These are phyloP conservation scores for Zele albiditarsus DNA, from an alignment of 2,888 invertebrate genomes.

Conservation along the genomic window DNA sequence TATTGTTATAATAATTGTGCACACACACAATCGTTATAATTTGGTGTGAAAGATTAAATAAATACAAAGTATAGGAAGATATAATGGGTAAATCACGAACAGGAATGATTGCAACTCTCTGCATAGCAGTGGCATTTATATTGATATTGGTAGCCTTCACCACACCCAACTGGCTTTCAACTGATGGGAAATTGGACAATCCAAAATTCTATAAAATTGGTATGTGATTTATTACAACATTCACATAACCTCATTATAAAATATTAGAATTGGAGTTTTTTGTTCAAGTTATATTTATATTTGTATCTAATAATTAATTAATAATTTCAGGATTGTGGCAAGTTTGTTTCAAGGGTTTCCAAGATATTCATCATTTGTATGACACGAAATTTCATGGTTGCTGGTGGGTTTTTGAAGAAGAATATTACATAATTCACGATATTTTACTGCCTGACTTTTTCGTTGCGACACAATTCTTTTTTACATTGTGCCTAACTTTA, in stretches of 20 bases:
- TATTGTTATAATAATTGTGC: neutral
- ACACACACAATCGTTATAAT: neutral
- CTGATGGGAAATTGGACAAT: slow-evolving; percentile 85
- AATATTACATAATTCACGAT: slow-evolving; percentile 95
- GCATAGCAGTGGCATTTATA: slow-evolving; percentile 87
- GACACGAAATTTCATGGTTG: slow-evolving; percentile 89
- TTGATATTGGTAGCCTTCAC: slow-evolving; percentile 91
- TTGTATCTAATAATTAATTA: neutral
- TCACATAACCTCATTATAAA: neutral
- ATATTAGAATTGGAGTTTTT: neutral
- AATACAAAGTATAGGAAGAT: neutral
- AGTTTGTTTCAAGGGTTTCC: slow-evolving; percentile 91
- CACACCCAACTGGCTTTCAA: slow-evolving; percentile 96
- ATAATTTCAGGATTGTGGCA: slow-evolving; percentile 89
- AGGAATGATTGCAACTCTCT: slow-evolving; percentile 87
- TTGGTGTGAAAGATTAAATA: neutral
- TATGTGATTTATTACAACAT: slow-evolving; percentile 70
- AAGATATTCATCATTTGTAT: slow-evolving; percentile 89
- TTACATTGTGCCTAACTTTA: slow-evolving; percentile 89
- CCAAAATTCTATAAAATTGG: slow-evolving; percentile 89
- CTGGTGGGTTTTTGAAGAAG: slow-evolving; percentile 98
- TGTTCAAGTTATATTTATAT: no score
- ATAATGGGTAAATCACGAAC: slow-evolving; percentile 80
- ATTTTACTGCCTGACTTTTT: slow-evolving; percentile 93
- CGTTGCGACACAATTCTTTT: slow-evolving; percentile 94